Base-by-base conservation (phyloP, 37 sponge, comb jelly and placozoan genomes). In the Sycon ciliatum region DNA sequence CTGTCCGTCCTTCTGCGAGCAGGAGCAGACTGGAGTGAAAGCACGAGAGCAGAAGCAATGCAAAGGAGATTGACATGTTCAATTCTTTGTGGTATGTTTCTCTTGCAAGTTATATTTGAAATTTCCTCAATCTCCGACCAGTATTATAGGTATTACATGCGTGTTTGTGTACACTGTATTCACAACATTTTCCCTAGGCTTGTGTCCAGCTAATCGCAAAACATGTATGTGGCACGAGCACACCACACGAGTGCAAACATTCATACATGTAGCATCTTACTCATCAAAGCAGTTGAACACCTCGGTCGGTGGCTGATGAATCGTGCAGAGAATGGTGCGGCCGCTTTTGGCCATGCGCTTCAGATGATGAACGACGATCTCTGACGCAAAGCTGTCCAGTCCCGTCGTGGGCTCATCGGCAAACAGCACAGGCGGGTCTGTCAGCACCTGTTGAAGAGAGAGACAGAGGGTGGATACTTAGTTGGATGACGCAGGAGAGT, bases 251-350 rank as follows among this genome's bases (percentile, higher is more conserved):
- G n/a, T n/a, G n/a, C n/a, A n/a, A n/a, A n/a, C n/a, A n/a, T n/a
- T n/a, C n/a, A n/a, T n/a, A 22, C 63, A 30, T 22, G 16, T 60
- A n/a, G n/a, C n/a, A n/a, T n/a, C 63, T 60, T 60, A 28, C 63
- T 24, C 9, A 28, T 60, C 63, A 61, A 82, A 82, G 20, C 69
- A 62, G 39, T 70, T 34, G 56, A 68, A 82, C 11, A 82, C 72
- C 64, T 78, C 77, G 18, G 83, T 78, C 2, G 83, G 61, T 54
- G 83, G 83, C 60, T 82, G 83, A 42, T 82, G 83, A 22, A 82
- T 82, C 20, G 83, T 82, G 35, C 83, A 82, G 32, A 82, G 70
- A 1, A 82, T 38, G 2, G 83, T 78, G 4, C 83, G 61, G 36
- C 57, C 57, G n/a, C 61, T 56, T 40, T 72, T 52, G 3, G 83